Base-by-base conservation (phyloP, 2,888 invertebrate species). In the Alsophila aescularia region DNA sequence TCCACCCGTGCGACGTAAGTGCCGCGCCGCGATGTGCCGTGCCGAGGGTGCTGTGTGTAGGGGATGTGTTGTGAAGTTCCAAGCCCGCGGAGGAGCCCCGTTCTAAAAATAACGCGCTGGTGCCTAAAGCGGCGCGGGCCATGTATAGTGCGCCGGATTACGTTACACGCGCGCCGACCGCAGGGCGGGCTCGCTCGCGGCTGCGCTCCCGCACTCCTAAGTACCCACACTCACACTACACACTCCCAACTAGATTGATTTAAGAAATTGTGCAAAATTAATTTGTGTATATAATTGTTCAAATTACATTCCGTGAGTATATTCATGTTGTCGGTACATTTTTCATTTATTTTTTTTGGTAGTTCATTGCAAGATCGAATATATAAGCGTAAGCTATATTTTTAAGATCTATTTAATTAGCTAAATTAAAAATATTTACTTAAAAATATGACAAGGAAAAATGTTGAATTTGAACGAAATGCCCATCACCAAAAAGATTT, bases 1-100 rank as follows among this genome's bases (percentile, higher is more conserved):
- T 88, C 87, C 68, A 83, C 86, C 86, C 87, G 89, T 85, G 91
- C 90, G 90, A 92, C 91, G 92, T 93, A 90, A 92, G 92, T 92
- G 88, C 80, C 77, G 83, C 74, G 83, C 66, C 75, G 85, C 81
- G 86, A 58, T 72, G 77, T 75, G 75, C 70, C 64, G 82, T 83
- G 83, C 64, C 2, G 32, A 72, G 72, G 77, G 78, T 75, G 75
- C 73, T 70, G 74, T 78, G 73, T 78, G 81, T 79, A 79, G 75
- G 49, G 65, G 70, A 66, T 68, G 69, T 62, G 69, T 64, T 66
- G 69, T 69, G 71, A 64, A 65, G 60, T 67, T 52, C 52, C 58
- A 60, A 66, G 62, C 63, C 58, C 66, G 67, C 64, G 70, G 4
- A 62, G 27, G 32, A 24, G 62, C 63, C 64, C 59, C 64, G 73